Evolutionary conservation across 2,888 invertebrate genomes (phyloP), one percentile per base, ranked within the genome.

Genomic region (Odontocolon sp.): DNA sequence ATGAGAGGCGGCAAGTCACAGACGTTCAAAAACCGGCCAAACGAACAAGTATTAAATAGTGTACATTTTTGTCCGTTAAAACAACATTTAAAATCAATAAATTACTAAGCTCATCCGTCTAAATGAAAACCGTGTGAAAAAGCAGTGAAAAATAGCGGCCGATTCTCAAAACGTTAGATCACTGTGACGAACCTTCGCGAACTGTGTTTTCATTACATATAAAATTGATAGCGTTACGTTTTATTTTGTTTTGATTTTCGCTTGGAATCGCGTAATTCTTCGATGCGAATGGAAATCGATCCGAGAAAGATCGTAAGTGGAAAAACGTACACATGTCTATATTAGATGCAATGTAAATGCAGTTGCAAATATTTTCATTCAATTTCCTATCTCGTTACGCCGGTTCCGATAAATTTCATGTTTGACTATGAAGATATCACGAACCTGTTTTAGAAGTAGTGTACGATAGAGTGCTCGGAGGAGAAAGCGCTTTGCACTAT

Each of bases 21-120:
- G 84, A 81, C 67, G 71, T 83, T 87, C 83, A 79, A 87, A 79
- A 87, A 85, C 67, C 82, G 85, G 84, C 82, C 84, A 64, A 74
- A 52, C 57, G 47, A 76, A 42, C 57, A 63, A 28, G n/a, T 59
- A 38, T 61, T 40, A 57, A 78, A 72, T 70, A 67, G 68, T 70
- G 57, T 77, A 57, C 77, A 76, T 56, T 61, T 38, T 42, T 52
- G 66, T 73, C 54, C 28, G 56, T 6, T 21, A 57, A 63, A 67
- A 73, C 47, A 78, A 79, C 57, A 36, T 52, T 70, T 68, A 63
- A 68, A 77, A 68, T 77, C 52, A 84, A 83, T 85, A 83, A 82
- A 81, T 86, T 81, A 81, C 80, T 82, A 82, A 59, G 75, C 64
- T 79, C 52, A 81, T 82, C 81, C 52, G 14, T 70, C 57, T 76